Base-by-base conservation (phyloP, 1,140 invertebrate genomes). In the Dryas iulia region DNA sequence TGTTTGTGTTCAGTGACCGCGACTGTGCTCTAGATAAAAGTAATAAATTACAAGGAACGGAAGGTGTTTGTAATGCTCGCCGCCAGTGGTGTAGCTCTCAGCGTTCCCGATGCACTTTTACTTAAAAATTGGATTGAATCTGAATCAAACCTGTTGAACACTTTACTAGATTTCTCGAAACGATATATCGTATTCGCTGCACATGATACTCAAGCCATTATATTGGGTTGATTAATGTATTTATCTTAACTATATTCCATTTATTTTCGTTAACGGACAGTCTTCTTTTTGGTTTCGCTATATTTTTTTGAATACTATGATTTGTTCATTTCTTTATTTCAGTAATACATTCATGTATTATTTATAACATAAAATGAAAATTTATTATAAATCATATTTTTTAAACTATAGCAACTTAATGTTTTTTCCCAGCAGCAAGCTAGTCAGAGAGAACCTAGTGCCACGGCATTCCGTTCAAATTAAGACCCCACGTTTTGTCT, bases 11-110 rank as follows among this genome's bases (percentile, higher is more conserved):
- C 83, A 79, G 78, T 84, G 83, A 88, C 88, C 89, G 85, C 86
- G 83, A 82, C 84, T 76, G 73, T 87, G 85, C 75, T 79, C 79
- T 79, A 90, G 89, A 91, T 90, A 91, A 89, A 86, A 84, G 83
- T 82, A 82, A 91, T 91, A 91, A 90, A 90, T 91, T 82, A 90
- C 79, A 65, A 60, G 81, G 81, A 86, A 87, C 86, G 82, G 87
- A 87, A 90, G 86, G 83, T 87, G 86, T 83, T 83, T 87, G 80
- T 87, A 84, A 83, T 83, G 82, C 66, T 72, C 72, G 81, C 84
- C 84, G 85, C 74, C 81, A 77, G 78, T 84, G 83, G 74, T 86
- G 81, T 77, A 76, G 74, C 78, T 59, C 79, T 58, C 66, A 72
- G 80, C 77, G 81, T 81, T 75, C 77, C 60, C 52, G 71, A 73